A percentile compares a stretch with the other conserved stretches of the same genome.
Evolutionary conservation across 2,113 vertebrate species (phyloP).

Genomic region (Litocranius walleri): DNA sequence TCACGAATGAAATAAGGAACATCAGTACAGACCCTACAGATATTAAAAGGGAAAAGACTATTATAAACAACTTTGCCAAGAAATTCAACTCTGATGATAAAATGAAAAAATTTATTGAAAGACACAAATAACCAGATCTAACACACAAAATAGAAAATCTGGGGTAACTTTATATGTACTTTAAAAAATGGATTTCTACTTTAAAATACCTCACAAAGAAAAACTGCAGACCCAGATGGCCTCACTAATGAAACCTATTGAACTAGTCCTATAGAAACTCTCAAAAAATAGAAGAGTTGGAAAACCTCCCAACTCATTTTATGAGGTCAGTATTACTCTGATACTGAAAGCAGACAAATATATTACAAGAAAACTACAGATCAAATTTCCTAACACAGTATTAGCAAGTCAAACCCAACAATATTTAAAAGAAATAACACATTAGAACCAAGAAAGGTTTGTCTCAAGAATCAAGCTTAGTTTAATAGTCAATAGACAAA

Average conservation of each 20-base stretch:
- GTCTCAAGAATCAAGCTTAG: conserved; percentile 2
- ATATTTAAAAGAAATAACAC: not conserved
- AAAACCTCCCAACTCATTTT: conserved; percentile 1
- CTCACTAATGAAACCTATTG: not conserved
- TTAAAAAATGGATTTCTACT: not conserved
- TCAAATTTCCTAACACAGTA: not conserved
- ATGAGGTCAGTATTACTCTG: not conserved
- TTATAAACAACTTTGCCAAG: not conserved
- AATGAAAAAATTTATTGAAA: not conserved
- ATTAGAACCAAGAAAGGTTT: not conserved
- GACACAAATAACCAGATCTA: not conserved
- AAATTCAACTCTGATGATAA: not conserved
- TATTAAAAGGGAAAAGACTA: not conserved
- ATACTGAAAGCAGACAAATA: conserved; percentile 18
- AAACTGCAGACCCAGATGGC: conserved; percentile 10
- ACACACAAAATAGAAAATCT: not conserved
- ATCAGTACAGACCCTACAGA: not conserved
- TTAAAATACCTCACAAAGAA: conserved; percentile 33
- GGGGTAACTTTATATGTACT: not conserved
- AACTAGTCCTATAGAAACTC: not conserved
- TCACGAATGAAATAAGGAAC: not conserved
- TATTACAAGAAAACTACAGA: not conserved
- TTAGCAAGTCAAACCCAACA: conserved; percentile 26
- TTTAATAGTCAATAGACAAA: conserved; percentile 19
- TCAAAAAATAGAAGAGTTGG: not conserved